Evolutionary conservation across 2,888 invertebrate genomes (phyloP), one percentile per base, ranked within the genome.

Genomic region (Gari tellinella): DNA sequence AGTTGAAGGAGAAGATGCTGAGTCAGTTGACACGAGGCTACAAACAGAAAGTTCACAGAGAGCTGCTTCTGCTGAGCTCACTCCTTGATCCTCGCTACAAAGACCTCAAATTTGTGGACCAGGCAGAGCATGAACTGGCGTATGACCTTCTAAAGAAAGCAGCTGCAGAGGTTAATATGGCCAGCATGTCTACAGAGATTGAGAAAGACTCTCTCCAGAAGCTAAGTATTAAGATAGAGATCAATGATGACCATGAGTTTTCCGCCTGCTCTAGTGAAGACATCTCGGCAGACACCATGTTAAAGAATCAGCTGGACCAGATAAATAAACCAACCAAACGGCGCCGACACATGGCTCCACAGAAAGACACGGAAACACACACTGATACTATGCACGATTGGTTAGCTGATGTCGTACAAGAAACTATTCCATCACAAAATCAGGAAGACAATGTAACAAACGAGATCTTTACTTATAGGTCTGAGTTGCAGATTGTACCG

Each of bases 401-500:
- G 82, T 49, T 82, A 37, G 74, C 80, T 14, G 82, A 82, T 60
- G 82, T 82, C 0, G 72, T 80, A 14, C 63, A 64, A 17, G 70
- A 70, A 43, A 61, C 63, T 41, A 46, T 57, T 14, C 48, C 60
- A 5, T 41, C 41, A 21, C 38, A 61, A 1, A 49, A 57, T 15
- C 58, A 62, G 21, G 69, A 78, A 38, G 78, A 82, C 38, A 45
- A 57, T n/a, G 72, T 82, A 10, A 40, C 69, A 26, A 46, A 68
- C 2, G 82, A 82, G 51, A 58, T 82, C 0, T 69, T 72, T 31
- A 69, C 73, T 5, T 82, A 75, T 25, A 48, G 66, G 43, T 58
- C 72, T n/a, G 72, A 74, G 46, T 52, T 73, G 41, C 82, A 82
- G 46, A 69, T 75, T 31, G 25, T 61, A 17, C 64, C 77, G 17